Percentiles rank a stretch among this genome's conserved stretches.
These are phyloP conservation scores for Melanostigma gelatinosum DNA, from an alignment of 2,113 vertebrate genomes.

Conservation along the genomic window DNA sequence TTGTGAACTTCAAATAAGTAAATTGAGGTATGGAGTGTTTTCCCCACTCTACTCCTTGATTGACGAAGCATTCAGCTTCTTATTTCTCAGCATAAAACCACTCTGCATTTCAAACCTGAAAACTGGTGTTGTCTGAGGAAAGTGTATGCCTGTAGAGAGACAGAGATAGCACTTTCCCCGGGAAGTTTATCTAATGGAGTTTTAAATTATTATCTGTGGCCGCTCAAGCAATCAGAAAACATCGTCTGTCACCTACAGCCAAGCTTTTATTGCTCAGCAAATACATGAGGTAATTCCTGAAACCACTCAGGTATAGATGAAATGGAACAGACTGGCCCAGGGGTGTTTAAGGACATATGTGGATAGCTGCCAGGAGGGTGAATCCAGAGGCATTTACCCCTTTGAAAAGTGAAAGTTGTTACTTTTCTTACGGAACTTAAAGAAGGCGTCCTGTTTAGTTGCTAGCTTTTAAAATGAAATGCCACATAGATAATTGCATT, in stretches of 20 bases:
- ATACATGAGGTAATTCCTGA: constrained; percentile 27
- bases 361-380: background rate
- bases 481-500: background rate
- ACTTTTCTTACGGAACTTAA: constrained; percentile 4
- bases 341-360: constrained; percentile 18
- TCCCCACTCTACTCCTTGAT: constrained; percentile 32
- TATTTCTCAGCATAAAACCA: constrained; percentile 38
- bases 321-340: constrained; percentile 14
- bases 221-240: constrained; percentile 46
- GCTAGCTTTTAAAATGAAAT: background rate
- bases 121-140: constrained; percentile 33
- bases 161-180: constrained; percentile 35
- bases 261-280: constrained; percentile 43
- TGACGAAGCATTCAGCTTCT: constrained; percentile 36
- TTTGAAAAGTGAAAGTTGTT: background rate
- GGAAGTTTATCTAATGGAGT: constrained; percentile 38
- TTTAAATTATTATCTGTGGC: constrained; percentile 43
- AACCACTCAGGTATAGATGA: constrained; percentile 30
- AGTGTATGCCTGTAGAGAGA: constrained; percentile 20
- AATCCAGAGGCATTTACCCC: background rate
- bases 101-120: constrained; percentile 37
- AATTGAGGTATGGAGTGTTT: constrained; percentile 16
- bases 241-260: constrained; percentile 26
- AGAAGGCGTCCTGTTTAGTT: background rate
- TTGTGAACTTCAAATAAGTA: constrained; percentile 17